Evolutionary conservation across 2,888 invertebrate genomes (phyloP), one percentile per base, ranked within the genome.

Genomic region (Meiosimyza decipiens): DNA sequence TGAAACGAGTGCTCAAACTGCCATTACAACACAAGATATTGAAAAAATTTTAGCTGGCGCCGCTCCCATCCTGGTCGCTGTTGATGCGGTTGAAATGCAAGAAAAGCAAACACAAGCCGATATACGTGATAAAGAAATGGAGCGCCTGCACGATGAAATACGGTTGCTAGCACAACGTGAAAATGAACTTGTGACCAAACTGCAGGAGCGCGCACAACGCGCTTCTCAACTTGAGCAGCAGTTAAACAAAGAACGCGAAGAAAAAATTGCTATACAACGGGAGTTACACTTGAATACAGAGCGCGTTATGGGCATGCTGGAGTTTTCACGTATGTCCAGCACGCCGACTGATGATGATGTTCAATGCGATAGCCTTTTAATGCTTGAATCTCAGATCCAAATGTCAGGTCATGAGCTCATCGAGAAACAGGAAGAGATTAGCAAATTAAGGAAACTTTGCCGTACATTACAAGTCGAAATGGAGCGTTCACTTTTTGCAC

Each of bases 1-100:
- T 78, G 95, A 95, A 86, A 93, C 90, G 51, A 89, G 91, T 64
- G 90, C 91, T 15, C 95, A 95, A 85, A 95, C 95, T 1, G 93
- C 92, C 33, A 86, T 95, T 67, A 90, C 93, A 1, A 91, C 92
- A 70, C 86, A 88, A 3, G 95, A 95, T 81, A 89, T 95, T 33
- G 93, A 93, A 76, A 91, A 91, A 18, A 92, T 92, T 6, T 87
- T 95, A 68, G 90, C 91, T 0, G 94, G 94, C 1, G 85, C 90
- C 3, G 57, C 78, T 13, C 75, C 81, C 49, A 77, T 80, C 51
- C 83, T 86, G 1, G 85, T 86, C 7, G 81, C 83, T 22, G 71
- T 87, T 63, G 86, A 87, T 71, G 84, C 85, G 3, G 86, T 87
- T 0, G 90, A 91, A 54, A 90, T 89, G 77, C 85, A 80, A 47